Percentiles rank a stretch among this genome's conserved stretches.
phyloP scores from a whole-genome alignment of 2,888 invertebrate genomes.

The Synanthedon myopaeformis region DNA sequence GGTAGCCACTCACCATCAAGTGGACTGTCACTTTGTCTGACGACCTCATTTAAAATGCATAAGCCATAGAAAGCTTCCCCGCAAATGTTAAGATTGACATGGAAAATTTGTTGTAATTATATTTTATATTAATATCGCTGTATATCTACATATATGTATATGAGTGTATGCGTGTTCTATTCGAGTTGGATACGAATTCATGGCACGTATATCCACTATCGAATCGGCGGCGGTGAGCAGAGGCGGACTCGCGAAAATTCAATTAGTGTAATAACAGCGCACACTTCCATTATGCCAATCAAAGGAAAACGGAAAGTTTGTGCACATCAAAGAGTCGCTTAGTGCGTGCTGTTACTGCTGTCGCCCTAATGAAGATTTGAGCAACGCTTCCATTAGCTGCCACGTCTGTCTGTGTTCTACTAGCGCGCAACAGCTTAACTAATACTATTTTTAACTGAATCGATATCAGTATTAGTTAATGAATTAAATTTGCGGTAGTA shows the following conservation, averaged over 20 bases:
- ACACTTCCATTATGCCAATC: constrained; percentile 63
- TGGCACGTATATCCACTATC: background rate
- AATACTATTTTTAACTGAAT: too few species aligned
- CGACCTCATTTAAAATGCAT: background rate
- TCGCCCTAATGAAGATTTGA: constrained; percentile 35
- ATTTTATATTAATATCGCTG: too few species aligned
- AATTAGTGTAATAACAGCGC: constrained; percentile 64
- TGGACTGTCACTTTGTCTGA: background rate
- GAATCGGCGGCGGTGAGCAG: background rate
- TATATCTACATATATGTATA: too few species aligned
- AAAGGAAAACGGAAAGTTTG: constrained; percentile 64
- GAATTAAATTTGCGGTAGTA: too few species aligned
- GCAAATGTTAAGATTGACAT: too few species aligned
- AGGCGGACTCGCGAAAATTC: constrained; percentile 33
- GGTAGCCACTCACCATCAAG: background rate
- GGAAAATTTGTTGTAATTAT: too few species aligned
- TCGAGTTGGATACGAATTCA: background rate
- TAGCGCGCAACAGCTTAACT: too few species aligned
- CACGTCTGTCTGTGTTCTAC: background rate
- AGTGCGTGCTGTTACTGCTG: constrained; percentile 25
- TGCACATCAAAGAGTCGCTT: constrained; percentile 60
- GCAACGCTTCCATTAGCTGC: constrained; percentile 10
- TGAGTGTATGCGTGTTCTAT: background rate
- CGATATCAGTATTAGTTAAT: too few species aligned
- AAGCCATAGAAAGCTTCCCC: too few species aligned